These are phyloP conservation scores for Ophthalmolycus amberensis DNA, from an alignment of 2,113 vertebrate genomes.

Conservation along the genomic window DNA sequence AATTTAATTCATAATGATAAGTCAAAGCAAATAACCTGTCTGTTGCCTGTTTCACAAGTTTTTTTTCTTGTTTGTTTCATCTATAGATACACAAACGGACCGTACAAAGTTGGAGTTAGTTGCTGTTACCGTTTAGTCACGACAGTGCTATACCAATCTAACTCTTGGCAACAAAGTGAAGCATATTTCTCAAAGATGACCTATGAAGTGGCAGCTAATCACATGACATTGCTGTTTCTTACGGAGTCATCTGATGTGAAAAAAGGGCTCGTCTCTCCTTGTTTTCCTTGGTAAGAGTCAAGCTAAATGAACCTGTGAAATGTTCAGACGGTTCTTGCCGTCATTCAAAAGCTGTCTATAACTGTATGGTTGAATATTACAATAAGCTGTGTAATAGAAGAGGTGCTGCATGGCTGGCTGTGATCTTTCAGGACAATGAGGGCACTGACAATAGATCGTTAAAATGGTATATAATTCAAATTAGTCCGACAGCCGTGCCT, in stretches of 20 bases:
- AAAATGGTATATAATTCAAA: too few species aligned
- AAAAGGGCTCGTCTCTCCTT: not conserved
- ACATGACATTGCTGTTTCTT: not conserved
- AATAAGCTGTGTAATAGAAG: not conserved
- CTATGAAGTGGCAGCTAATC: not conserved
- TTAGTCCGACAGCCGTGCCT: too few species aligned
- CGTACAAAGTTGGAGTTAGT: not conserved
- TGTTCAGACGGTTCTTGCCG: not conserved
- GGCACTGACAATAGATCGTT: not conserved
- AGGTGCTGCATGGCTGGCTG: not conserved
- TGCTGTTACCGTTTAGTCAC: not conserved
- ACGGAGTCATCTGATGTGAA: not conserved
- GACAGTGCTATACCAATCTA: not conserved
- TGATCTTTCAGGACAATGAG: not conserved
- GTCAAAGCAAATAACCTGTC: not conserved
- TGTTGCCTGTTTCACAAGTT: not conserved
- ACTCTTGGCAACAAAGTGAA: not conserved
- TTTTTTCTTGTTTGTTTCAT: not conserved
- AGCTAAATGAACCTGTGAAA: not conserved
- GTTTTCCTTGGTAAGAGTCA: not conserved
- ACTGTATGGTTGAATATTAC: not conserved
- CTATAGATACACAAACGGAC: not conserved
- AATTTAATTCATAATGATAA: not conserved
- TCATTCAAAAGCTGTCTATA: not conserved
- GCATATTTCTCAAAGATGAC: not conserved